Evolutionary conservation across 92 coral and sea anemone species (phyloP).

Genomic region (Meandrina meandrites): DNA sequence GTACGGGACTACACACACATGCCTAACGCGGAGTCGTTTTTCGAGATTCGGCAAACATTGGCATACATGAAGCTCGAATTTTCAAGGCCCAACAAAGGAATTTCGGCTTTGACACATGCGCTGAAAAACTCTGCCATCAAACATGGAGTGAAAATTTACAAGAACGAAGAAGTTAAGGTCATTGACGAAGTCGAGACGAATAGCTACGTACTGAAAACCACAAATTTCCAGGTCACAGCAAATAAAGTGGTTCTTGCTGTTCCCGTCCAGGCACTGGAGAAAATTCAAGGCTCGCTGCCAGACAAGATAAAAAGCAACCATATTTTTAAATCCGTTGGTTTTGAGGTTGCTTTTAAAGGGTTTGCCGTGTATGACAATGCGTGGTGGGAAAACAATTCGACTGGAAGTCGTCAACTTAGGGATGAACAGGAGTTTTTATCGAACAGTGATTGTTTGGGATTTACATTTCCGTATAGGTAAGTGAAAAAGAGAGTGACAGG

Average conservation of each 20-base stretch:
- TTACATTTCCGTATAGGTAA: not conserved
- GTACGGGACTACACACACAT: not conserved
- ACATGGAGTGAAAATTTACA: not conserved
- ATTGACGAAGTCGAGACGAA: not conserved
- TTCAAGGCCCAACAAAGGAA: not conserved
- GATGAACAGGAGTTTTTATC: not conserved
- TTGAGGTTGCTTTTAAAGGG: slow-evolving; percentile 4
- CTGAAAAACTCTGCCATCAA: not conserved
- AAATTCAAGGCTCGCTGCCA: not conserved
- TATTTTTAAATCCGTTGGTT: not conserved
- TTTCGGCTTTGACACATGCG: not conserved
- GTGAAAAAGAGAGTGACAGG: not conserved
- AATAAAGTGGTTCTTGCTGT: not conserved
- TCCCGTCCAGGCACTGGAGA: not conserved
- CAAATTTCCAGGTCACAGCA: not conserved
- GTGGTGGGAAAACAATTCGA: not conserved
- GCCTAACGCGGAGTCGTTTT: not conserved
- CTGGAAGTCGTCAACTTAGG: not conserved
- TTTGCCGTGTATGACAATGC: not conserved
- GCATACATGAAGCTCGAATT: not conserved
- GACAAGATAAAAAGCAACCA: not conserved
- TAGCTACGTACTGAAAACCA: not conserved
- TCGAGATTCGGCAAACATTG: not conserved
- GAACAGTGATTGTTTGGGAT: not conserved
- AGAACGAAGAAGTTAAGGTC: slow-evolving; percentile 2